Percentiles rank a stretch among this genome's conserved stretches.
Evolutionary conservation across 2,888 invertebrate species (phyloP).

Genomic region (Abrostola triplasia): DNA sequence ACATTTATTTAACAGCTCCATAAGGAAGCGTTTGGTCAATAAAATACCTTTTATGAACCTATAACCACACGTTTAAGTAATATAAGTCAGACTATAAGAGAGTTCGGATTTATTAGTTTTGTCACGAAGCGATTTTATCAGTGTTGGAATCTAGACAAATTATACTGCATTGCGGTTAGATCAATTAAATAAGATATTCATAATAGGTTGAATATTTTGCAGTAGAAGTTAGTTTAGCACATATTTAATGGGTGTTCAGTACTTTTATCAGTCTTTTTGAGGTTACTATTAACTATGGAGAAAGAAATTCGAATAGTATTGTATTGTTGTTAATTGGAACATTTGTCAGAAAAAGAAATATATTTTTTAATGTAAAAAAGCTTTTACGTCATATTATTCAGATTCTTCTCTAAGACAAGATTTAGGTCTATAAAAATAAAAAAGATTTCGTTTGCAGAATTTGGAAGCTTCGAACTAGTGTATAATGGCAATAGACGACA

Average conservation of each 20-base stretch:
- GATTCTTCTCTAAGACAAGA: no score
- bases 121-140: conserved; percentile 56
- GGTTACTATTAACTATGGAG: no score
- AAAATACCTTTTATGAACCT: conserved; percentile 47
- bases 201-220: background rate
- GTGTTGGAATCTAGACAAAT: conserved; percentile 52
- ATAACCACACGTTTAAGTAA: conserved; percentile 42
- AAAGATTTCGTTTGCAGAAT: no score
- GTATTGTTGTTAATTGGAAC: no score
- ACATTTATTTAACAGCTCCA: conserved; percentile 22
- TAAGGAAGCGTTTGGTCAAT: conserved; percentile 43
- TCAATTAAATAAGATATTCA: conserved; percentile 22
- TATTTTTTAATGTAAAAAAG: no score
- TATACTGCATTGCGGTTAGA: conserved; percentile 59
- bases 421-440: no score
- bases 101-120: conserved; percentile 58
- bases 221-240: background rate
- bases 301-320: no score
- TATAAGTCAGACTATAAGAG: conserved; percentile 50
- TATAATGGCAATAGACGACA: no score
- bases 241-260: background rate
- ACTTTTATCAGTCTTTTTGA: no score
- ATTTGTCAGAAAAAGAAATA: no score
- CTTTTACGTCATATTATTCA: no score
- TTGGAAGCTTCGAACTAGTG: no score